phyloP scores from a whole-genome alignment of 2,113 vertebrate species.

The Delphinus delphis region DNA sequence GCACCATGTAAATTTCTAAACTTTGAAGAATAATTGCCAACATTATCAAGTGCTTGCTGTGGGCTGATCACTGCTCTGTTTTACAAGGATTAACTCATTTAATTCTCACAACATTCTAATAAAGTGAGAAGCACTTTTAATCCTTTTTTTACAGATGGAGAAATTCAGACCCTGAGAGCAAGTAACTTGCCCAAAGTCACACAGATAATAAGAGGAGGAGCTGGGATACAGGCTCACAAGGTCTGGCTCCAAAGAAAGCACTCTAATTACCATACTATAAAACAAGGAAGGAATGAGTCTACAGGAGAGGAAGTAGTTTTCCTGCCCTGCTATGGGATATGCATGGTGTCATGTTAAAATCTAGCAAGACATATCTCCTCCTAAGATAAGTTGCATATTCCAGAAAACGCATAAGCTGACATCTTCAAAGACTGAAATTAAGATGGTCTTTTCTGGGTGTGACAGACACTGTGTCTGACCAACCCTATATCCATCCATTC shows the following conservation, averaged over 20 bases:
- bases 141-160: not conserved
- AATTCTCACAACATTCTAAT: not conserved
- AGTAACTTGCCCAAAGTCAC: not conserved
- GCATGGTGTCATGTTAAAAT: not conserved
- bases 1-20: not conserved
- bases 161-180: not conserved
- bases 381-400: not conserved
- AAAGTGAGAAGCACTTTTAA: not conserved
- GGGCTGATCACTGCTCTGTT: no score
- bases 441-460: not conserved
- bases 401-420: not conserved
- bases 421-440: not conserved
- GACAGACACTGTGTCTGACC: not conserved
- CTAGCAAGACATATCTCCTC: not conserved
- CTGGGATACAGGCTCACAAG: not conserved
- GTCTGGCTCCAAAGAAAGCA: not conserved
- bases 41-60: not conserved
- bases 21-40: constrained; percentile 18
- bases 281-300: not conserved
- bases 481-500: no score
- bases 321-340: not conserved
- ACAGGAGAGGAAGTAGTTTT: rapidly evolving
- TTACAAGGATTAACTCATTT: not conserved
- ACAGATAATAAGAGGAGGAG: not conserved
- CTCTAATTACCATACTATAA: not conserved